Evolutionary conservation across 2,888 invertebrate genomes (phyloP).

Genomic region (Sinopyrophorus schimmeli): DNA sequence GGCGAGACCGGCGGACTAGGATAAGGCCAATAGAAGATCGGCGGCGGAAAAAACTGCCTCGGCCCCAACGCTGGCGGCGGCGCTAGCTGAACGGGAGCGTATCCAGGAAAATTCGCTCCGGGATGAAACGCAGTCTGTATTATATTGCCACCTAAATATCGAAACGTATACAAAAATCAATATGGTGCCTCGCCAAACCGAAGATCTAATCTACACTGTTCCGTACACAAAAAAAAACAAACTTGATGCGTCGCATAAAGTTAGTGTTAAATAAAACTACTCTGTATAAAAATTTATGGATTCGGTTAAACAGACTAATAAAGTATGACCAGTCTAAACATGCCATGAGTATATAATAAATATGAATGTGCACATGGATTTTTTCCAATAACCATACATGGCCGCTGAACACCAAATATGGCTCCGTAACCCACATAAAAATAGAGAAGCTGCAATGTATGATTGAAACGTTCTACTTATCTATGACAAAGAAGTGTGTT

Average conservation of each 20-base stretch:
- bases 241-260: no score
- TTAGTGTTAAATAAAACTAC: slow-evolving; percentile 6
- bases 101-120: slow-evolving; percentile 51
- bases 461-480: slow-evolving; percentile 35
- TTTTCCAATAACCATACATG: slow-evolving; percentile 25
- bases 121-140: slow-evolving; percentile 57
- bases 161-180: no score
- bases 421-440: slow-evolving; percentile 41
- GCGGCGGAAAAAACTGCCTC: slow-evolving; percentile 62
- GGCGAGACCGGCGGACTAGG: slow-evolving; percentile 94
- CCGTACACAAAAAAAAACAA: no score
- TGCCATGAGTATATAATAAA: slow-evolving; percentile 26
- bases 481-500: slow-evolving; percentile 40
- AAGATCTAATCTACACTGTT: no score
- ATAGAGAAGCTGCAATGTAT: slow-evolving; percentile 32
- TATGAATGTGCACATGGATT: slow-evolving; percentile 29
- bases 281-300: slow-evolving; percentile 1
- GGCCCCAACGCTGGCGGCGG: slow-evolving; percentile 53
- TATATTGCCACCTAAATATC: slow-evolving; percentile 62
- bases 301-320: no score
- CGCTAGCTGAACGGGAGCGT: slow-evolving; percentile 51
- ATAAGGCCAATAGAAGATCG: slow-evolving; percentile 89
- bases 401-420: slow-evolving; percentile 30
- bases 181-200: no score
- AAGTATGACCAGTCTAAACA: slow-evolving; percentile 26